phyloP scores from a whole-genome alignment of 1,140 invertebrate species.

The Calephelis nemesis region DNA sequence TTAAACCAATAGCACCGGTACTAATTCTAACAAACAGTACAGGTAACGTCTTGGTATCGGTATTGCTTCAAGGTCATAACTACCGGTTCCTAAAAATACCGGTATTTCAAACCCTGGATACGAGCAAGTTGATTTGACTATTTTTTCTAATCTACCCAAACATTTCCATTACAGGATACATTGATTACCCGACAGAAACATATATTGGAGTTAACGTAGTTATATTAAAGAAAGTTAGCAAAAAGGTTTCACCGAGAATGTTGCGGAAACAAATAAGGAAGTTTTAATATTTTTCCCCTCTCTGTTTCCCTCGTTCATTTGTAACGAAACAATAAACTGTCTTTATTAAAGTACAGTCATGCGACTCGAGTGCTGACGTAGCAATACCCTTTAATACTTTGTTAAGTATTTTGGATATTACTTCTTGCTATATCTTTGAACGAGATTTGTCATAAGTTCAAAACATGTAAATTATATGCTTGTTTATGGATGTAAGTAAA shows the following conservation, averaged over 20 bases:
- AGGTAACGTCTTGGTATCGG: too few relatives aligned
- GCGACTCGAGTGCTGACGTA: background rate
- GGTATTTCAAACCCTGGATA: too few relatives aligned
- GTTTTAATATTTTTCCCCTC: constrained; percentile 56
- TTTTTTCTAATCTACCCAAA: background rate
- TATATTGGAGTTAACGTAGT: constrained; percentile 25
- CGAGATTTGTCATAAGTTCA: too few relatives aligned
- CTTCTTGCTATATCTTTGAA: too few relatives aligned
- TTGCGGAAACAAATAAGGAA: constrained; percentile 52
- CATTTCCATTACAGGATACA: background rate
- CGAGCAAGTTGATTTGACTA: background rate
- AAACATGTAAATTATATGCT: too few relatives aligned
- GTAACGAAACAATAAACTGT: constrained; percentile 29
- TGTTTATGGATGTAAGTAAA: too few relatives aligned
- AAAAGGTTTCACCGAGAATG: constrained; percentile 33
- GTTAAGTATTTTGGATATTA: too few relatives aligned
- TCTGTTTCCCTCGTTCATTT: constrained; percentile 42
- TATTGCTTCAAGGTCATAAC: too few relatives aligned
- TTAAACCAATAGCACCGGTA: too few relatives aligned
- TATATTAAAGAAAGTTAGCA: constrained; percentile 52
- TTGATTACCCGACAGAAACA: constrained; percentile 7
- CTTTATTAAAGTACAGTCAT: constrained; percentile 10
- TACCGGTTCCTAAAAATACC: too few relatives aligned
- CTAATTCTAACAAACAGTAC: too few relatives aligned
- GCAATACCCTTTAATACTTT: constrained; percentile 7